These are phyloP conservation scores for Athene cunicularia DNA, from an alignment of 2,113 vertebrate species.

Conservation along the genomic window DNA sequence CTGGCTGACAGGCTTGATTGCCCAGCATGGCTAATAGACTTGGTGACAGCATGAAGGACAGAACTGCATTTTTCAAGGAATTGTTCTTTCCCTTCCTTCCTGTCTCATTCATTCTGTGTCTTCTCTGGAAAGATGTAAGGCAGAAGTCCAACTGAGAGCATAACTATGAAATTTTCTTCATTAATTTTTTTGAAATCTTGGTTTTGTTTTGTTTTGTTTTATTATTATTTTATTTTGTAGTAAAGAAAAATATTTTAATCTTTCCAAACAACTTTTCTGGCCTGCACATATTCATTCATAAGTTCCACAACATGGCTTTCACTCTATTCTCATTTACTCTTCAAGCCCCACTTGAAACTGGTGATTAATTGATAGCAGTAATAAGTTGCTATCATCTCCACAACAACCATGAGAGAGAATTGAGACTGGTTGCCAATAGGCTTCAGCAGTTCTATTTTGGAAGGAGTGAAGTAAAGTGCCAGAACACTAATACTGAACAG, in stretches of 20 bases:
- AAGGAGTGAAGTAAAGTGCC: background rate
- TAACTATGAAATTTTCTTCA: background rate
- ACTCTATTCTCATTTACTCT: constrained; percentile 11
- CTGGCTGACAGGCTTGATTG: background rate
- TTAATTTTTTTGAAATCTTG: background rate
- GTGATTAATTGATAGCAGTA: constrained; percentile 7
- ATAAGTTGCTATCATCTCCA: background rate
- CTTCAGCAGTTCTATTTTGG: background rate
- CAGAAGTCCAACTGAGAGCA: background rate
- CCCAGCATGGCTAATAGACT: background rate
- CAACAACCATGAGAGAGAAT: background rate
- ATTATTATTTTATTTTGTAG: background rate
- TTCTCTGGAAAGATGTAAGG: background rate
- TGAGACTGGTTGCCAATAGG: background rate
- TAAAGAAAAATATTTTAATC: background rate
- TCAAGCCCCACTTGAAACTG: background rate
- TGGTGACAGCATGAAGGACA: background rate
- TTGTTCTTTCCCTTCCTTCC: background rate
- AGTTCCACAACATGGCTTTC: background rate
- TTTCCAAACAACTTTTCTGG: background rate
- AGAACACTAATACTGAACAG: background rate
- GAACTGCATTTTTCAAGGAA: background rate
- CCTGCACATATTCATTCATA: background rate
- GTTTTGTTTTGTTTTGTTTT: background rate
- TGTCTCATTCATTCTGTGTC: background rate